phyloP scores from a whole-genome alignment of 2,888 invertebrate genomes.

The Julus scanicus region DNA sequence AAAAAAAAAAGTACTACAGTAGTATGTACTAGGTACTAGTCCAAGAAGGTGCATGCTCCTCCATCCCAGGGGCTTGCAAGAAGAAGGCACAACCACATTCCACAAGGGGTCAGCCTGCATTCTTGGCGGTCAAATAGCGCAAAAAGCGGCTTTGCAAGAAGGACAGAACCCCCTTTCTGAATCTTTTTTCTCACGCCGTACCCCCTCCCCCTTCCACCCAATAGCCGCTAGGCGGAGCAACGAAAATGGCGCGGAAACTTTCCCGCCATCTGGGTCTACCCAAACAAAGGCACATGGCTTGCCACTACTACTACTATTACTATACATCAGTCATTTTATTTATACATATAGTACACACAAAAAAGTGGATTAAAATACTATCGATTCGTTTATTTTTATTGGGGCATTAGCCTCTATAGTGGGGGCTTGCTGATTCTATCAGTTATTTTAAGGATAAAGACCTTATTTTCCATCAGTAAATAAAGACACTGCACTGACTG shows the following conservation, averaged over 20 bases:
- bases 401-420: neutral
- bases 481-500: neutral
- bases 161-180: neutral
- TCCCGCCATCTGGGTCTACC: constrained; percentile 18
- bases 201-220: neutral
- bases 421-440: neutral
- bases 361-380: neutral
- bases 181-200: neutral
- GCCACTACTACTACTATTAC: constrained; percentile 22
- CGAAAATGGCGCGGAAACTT: neutral
- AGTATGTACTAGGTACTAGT: neutral
- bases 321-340: neutral
- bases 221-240: neutral
- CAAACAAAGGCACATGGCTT: constrained; percentile 20
- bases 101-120: constrained; percentile 17
- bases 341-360: neutral
- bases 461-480: neutral
- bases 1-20: constrained; percentile 11
- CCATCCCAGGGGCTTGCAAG: neutral
- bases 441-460: neutral
- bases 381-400: neutral
- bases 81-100: constrained; percentile 26
- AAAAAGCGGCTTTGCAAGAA: neutral
- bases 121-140: constrained; percentile 33
- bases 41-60: neutral